Base-by-base conservation (phyloP, 2,797 vertebrate species). In the Hippocampus kuda region DNA sequence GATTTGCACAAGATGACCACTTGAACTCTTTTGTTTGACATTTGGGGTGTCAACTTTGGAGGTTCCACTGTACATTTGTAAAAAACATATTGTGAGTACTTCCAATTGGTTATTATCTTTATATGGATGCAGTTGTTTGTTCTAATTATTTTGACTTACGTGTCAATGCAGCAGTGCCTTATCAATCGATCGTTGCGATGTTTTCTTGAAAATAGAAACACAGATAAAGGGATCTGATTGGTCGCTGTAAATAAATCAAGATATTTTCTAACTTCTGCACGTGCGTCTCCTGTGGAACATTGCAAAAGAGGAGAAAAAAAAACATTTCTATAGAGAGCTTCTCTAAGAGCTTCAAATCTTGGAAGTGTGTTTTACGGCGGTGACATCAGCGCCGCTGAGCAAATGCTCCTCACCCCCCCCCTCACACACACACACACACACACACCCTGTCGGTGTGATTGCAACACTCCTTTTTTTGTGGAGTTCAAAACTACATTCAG, bases 401-500 rank as follows among this genome's bases (percentile, higher is more conserved):
- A 56, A 72, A 66, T 60, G 54, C n/a, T n/a, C n/a, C n/a, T n/a
- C 75, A 81, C 68, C 73, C 15, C 18, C 18, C 54, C 53, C 27
- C 49, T 41, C 18, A 44, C 46, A n/a, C n/a, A n/a, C n/a, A n/a
- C 24, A 65, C 67, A 63, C 46, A 70, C 38, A 65, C 38, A 65
- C 65, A 89, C 88, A 79, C 86, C 87, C 83, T 82, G 73, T 70
- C 71, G 76, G 65, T 83, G 46, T 1, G 57, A 87, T 90, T 90
- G 87, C 89, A 86, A 89, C 86, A 90, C 79, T 44, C 62, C 22
- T 26, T 64, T 64, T 60, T 44, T 34, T 60, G 6, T 30, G 30
- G 22, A 6, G 41, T 64, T 63, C 34, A 41, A 63, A 63, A 63
- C 38, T n/a, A 46, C 41, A 64, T 64, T 46, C 46, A 13, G 6